These are phyloP conservation scores for Amitus sp. DNA, from an alignment of 2,888 invertebrate species.

Conservation along the genomic window DNA sequence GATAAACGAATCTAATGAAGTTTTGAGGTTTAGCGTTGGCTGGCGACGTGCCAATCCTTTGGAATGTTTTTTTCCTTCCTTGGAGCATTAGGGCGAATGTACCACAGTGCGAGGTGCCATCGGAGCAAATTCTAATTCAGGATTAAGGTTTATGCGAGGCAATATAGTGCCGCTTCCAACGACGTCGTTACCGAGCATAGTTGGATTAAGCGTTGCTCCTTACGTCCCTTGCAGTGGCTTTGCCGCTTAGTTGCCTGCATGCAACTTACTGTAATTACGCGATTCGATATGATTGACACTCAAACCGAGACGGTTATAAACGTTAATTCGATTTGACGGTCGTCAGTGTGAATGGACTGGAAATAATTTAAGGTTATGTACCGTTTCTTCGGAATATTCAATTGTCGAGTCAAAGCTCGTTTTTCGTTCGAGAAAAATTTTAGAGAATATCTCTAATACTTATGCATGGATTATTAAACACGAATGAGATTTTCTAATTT, in stretches of 20 bases:
- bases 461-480: too few species aligned
- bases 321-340: conserved; percentile 50
- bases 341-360: conserved; percentile 19
- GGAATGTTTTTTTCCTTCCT: conserved; percentile 31
- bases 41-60: conserved; percentile 29
- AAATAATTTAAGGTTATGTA: not conserved
- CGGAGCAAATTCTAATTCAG: conserved; percentile 50
- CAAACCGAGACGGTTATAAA: conserved; percentile 43
- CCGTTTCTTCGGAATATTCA: not conserved
- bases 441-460: too few species aligned
- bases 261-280: conserved; percentile 43
- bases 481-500: too few species aligned
- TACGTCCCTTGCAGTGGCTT: conserved; percentile 40
- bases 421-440: too few species aligned
- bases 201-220: conserved; percentile 53
- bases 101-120: conserved; percentile 18
- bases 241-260: conserved; percentile 41
- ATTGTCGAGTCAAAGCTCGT: too few species aligned
- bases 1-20: conserved; percentile 8
- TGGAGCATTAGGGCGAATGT: conserved; percentile 27
- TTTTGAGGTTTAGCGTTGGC: conserved; percentile 18
- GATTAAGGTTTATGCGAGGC: conserved; percentile 52
- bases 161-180: conserved; percentile 41
- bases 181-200: conserved; percentile 53
- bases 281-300: conserved; percentile 48